Evolutionary conservation across 2,113 vertebrate species (phyloP), one percentile per base, ranked within the genome.

Genomic region (Paradoxurus hermaphroditus): DNA sequence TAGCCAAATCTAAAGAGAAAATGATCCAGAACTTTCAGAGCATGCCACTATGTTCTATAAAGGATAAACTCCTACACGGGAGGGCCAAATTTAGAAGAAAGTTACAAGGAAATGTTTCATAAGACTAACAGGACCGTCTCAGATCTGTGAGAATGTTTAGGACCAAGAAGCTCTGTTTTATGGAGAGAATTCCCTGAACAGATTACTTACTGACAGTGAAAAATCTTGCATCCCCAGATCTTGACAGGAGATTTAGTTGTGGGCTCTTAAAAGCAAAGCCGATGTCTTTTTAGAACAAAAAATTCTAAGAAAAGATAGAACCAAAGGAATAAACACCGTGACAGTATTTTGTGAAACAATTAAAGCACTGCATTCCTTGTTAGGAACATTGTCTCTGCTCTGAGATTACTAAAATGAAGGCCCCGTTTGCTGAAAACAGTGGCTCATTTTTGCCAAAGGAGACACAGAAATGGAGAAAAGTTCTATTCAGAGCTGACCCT

Each of bases 221-320:
- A 94, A 41, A 59, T 68, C 67, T 7, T 78, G 4, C 9, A 36
- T 68, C 67, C 15, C 51, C 36, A 72, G 56, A 87, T 63, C 7
- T 70, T 2, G 4, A 53, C 44, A 79, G 12, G 34, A 67, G n/a
- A 49, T 73, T 90, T 84, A 65, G n/a, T 3, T 81, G 73, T 73
- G 11, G 68, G 31, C 5, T 83, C 84, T 93, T 75, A 86, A 85
- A 94, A 95, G 44, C 9, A 83, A 92, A 90, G 53, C 81, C 93
- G 46, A 51, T 95, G 18, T 78, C 39, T 96, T 88, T 70, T 63
- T 91, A 67, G 97, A 96, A 92, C 86, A 95, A 84, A 53, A 94
- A 84, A 72, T 83, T 67, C 96, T 62, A 92, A 87, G 36, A 89
- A 95, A 95, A 94, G 53, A 51, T 65, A 85, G 39, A 90, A 86